These are phyloP conservation scores for Drosophila birchii DNA, from an alignment of 2,888 invertebrate genomes.

Conservation along the genomic window DNA sequence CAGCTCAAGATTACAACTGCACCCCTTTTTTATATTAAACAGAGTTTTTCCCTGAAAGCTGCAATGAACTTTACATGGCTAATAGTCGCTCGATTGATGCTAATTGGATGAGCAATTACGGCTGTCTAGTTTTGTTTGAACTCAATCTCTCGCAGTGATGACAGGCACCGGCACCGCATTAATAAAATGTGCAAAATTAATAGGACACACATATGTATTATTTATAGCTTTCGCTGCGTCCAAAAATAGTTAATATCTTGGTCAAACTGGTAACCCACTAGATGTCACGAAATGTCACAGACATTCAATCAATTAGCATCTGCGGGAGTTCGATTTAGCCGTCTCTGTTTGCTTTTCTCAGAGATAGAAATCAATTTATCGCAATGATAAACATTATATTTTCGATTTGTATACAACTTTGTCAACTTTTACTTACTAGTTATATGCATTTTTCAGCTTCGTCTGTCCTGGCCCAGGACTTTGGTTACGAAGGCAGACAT, in stretches of 20 bases:
- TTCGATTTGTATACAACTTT: neutral
- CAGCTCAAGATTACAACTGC: slow-evolving; percentile 2
- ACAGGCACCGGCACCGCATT: slow-evolving; percentile 21
- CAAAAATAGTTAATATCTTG: slow-evolving; percentile 56
- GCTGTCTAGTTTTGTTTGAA: slow-evolving; percentile 12
- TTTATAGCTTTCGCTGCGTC: slow-evolving; percentile 46
- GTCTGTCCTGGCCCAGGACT: slow-evolving; percentile 53
- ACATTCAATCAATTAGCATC: slow-evolving; percentile 56
- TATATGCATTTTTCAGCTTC: slow-evolving; percentile 20
- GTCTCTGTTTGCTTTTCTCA: slow-evolving; percentile 25
- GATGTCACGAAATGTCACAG: slow-evolving; percentile 42
- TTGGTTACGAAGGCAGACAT: slow-evolving; percentile 80
- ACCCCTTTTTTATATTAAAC: slow-evolving; percentile 2
- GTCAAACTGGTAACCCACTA: slow-evolving; percentile 38
- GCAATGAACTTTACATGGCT: slow-evolving; percentile 36
- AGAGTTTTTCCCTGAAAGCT: neutral
- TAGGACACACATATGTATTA: slow-evolving; percentile 43
- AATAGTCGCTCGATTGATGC: slow-evolving; percentile 61
- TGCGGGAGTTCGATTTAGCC: slow-evolving; percentile 20
- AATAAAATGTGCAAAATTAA: slow-evolving; percentile 25
- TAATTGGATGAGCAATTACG: slow-evolving; percentile 57
- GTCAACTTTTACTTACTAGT: neutral
- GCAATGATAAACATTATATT: neutral
- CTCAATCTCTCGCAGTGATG: slow-evolving; percentile 18
- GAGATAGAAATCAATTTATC: neutral